A percentile compares a stretch with the other conserved stretches of the same genome.
Conservation (phyloP, 1,140 invertebrate genomes). For the Drosophila trapezifrons region DNA sequence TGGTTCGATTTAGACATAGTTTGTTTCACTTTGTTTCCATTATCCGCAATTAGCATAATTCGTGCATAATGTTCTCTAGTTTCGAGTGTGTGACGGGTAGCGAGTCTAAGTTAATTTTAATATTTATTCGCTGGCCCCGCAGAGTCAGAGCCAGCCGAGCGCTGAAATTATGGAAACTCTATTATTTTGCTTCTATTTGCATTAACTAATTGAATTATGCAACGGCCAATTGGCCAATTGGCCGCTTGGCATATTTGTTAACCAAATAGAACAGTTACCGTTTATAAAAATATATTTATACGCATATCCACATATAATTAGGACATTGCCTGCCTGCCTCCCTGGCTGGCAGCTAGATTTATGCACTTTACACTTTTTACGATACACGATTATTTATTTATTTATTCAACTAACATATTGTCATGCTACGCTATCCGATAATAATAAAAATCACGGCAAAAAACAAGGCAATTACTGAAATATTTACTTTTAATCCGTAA, state of each 20-base stretch:
- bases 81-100: conserved; percentile 56
- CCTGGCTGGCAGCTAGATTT: conserved; percentile 39
- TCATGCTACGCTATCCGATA: conserved; percentile 62
- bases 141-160: conserved; percentile 7
- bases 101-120: conserved; percentile 55
- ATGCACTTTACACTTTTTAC: conserved; percentile 53
- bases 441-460: conserved; percentile 65
- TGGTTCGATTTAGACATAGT: conserved; percentile 34
- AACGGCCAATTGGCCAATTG: conserved; percentile 46
- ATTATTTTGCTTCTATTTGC: conserved; percentile 67
- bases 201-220: conserved; percentile 65
- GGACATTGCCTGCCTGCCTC: conserved; percentile 12
- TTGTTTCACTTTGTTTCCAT: conserved; percentile 42
- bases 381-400: conserved; percentile 74
- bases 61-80: conserved; percentile 27
- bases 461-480: conserved; percentile 34
- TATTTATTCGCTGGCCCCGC: conserved; percentile 41
- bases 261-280: conserved; percentile 56
- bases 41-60: conserved; percentile 56
- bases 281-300: conserved; percentile 49
- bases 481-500: conserved; percentile 40
- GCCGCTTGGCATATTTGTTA: conserved; percentile 57
- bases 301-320: conserved; percentile 57
- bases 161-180: conserved; percentile 57
- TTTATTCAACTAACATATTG: conserved; percentile 82